A percentile compares a stretch with the other conserved stretches of the same genome.
Conservation (phyloP, 2,113 vertebrate genomes). For the Burhinus bistriatus region DNA sequence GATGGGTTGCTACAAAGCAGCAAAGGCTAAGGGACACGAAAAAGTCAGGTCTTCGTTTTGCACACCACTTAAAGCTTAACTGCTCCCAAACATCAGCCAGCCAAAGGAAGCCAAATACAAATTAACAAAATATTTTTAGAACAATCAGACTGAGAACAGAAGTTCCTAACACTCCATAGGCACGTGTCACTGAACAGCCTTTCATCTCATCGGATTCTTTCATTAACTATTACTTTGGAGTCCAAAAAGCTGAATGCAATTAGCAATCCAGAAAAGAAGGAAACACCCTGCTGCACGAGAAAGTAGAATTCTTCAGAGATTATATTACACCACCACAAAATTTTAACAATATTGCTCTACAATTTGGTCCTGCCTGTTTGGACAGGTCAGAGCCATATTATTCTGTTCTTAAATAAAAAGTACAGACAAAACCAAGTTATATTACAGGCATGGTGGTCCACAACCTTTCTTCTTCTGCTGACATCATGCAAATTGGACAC, state of each 20-base stretch:
- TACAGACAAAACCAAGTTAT: neutral
- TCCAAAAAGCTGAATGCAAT: neutral
- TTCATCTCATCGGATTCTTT: neutral
- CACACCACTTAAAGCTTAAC: neutral
- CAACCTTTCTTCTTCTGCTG: accelerated
- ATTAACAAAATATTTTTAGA: neutral
- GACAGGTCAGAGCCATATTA: neutral
- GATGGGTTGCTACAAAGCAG: neutral
- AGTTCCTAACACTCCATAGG: neutral
- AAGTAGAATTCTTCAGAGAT: neutral
- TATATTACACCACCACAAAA: neutral
- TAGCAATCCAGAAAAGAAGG: neutral
- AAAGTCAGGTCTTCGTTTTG: neutral
- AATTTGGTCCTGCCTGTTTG: neutral
- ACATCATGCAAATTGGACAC: neutral
- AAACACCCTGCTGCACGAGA: neutral
- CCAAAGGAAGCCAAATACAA: neutral
- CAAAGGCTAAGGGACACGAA: neutral
- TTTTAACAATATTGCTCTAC: neutral
- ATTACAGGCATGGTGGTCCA: neutral
- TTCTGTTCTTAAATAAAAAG: neutral
- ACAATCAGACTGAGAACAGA: neutral
- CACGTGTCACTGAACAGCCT: neutral
- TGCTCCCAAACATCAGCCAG: neutral
- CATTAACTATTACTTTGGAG: neutral